Base-by-base conservation (phyloP, 1,140 invertebrate genomes). In the Scaptomyza montana region DNA sequence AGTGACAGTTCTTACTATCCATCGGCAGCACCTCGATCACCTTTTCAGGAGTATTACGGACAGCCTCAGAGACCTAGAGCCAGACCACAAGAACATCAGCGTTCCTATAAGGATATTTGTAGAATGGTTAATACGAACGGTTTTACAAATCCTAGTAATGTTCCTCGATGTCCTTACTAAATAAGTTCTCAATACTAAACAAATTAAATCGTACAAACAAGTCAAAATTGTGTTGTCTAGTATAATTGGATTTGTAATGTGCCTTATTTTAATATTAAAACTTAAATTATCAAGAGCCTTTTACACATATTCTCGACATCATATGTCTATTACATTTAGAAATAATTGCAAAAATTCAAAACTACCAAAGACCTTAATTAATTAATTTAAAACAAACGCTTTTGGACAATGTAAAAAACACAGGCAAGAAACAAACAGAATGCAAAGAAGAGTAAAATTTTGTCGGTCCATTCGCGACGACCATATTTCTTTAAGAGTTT, bases 401-500 rank as follows among this genome's bases (percentile, higher is more conserved):
- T 98, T 86, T 98, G 96, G 46, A 98, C 93, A 84, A 99, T 97
- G 89, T 98, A 99, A 70, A 98, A 93, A 43, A 98, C 97, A 87
- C 97, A 98, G 7, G 96, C 96, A 66, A 98, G 94, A 92, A 99
- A 99, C 93, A 99, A 98, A 2, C 95, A 93, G 90, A 99, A 96
- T 50, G 97, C 97, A 84, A 99, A 95, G 67, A 97, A 95, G 70
- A 99, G 95, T 1, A 99, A 93, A 49, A 98, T 94, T 94, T 98
- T 99, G 90, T 99, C 98, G 0, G 98, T 99, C 57, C 98, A 95
- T 93, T 99, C 98, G 30, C 98, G 92, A 74, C 98, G 93, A 2
- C 97, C 97, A 93, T 99, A 99, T 93, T 99, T 99, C 19, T 96
- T 97, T 41, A 99, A 92, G 2, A 99, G 93, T 92, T 98, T 98